Evolutionary conservation across 2,113 vertebrate species (phyloP).

Genomic region (Cololabis saira): DNA sequence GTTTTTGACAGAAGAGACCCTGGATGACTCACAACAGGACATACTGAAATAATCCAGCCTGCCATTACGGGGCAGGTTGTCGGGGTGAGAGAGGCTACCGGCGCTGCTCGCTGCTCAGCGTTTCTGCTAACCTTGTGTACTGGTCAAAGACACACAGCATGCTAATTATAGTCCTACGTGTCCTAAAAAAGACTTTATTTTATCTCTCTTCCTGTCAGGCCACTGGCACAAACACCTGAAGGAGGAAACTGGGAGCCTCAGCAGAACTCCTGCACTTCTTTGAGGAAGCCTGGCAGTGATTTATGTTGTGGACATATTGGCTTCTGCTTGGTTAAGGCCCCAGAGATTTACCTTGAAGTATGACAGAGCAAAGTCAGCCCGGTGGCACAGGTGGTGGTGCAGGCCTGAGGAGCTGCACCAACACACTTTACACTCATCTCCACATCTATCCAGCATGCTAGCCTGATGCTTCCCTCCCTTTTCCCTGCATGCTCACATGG

Average conservation of each 20-base stretch:
- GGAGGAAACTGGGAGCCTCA: constrained; percentile 15
- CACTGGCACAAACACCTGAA: constrained; percentile 50
- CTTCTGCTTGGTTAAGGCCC: constrained; percentile 11
- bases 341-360: constrained; percentile 24
- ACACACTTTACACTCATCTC: too few species aligned
- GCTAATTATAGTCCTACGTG: constrained; percentile 64
- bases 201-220: constrained; percentile 31
- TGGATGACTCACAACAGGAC: neutral
- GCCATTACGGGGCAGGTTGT: neutral
- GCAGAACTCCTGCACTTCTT: constrained; percentile 15
- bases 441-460: too few species aligned
- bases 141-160: constrained; percentile 50
- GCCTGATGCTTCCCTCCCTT: too few species aligned
- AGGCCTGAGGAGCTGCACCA: neutral
- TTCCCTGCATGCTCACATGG: too few species aligned
- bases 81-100: neutral
- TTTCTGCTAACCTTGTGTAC: constrained; percentile 55
- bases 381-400: constrained; percentile 8
- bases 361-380: constrained; percentile 26
- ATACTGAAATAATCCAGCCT: neutral
- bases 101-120: constrained; percentile 28
- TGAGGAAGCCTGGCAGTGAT: constrained; percentile 23
- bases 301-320: constrained; percentile 21
- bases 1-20: neutral
- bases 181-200: constrained; percentile 53